These are phyloP conservation scores for Agapostemon virescens DNA, from an alignment of 2,888 invertebrate genomes.

Conservation along the genomic window DNA sequence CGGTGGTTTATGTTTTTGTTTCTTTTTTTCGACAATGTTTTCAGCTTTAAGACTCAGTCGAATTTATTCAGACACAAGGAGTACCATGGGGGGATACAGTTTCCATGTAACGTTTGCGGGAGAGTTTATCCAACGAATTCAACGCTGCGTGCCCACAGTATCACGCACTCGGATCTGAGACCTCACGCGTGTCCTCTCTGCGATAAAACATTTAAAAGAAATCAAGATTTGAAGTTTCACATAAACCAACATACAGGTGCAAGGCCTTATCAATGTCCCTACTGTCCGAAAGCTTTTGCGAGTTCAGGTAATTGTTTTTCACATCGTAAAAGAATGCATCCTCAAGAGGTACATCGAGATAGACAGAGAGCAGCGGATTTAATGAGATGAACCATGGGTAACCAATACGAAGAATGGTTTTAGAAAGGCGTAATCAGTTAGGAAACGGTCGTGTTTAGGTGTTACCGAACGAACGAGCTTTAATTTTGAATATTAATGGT, in stretches of 20 bases:
- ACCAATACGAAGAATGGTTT: constrained; percentile 62
- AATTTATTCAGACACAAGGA: constrained; percentile 85
- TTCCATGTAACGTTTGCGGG: constrained; percentile 86
- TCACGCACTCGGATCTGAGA: constrained; percentile 86
- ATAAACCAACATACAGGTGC: constrained; percentile 89
- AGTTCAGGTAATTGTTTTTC: constrained; percentile 89
- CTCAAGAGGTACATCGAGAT: constrained; percentile 83
- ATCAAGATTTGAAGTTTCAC: constrained; percentile 89
- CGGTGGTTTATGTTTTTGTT: constrained; percentile 5
- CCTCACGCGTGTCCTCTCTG: constrained; percentile 87
- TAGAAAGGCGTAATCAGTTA: constrained; percentile 47
- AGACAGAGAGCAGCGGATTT: constrained; percentile 82
- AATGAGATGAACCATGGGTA: constrained; percentile 81
- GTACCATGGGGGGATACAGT: constrained; percentile 83
- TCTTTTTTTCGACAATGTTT: constrained; percentile 64
- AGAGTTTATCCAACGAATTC: constrained; percentile 87
- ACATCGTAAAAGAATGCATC: constrained; percentile 87
- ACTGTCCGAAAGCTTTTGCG: constrained; percentile 87
- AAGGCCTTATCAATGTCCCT: constrained; percentile 87
- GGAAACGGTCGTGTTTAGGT: constrained; percentile 45
- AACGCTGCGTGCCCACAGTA: constrained; percentile 86
- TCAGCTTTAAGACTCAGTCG: constrained; percentile 85
- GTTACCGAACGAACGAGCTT: constrained; percentile 49
- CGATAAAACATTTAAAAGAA: constrained; percentile 87
- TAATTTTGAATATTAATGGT: constrained; percentile 63